Conservation (phyloP, 2,888 invertebrate species). For the Catocala fraxini region DNA sequence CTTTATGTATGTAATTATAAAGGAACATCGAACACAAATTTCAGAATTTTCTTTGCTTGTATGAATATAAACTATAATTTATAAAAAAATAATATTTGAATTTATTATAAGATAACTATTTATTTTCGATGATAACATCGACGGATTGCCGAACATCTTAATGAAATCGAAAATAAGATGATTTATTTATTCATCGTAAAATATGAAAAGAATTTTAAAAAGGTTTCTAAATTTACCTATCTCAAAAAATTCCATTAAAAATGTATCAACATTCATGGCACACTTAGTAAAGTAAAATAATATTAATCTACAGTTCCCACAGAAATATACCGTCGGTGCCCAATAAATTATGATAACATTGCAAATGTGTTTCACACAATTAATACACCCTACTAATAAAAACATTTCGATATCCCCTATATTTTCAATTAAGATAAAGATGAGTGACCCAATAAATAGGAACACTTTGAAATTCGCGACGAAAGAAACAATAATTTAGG, state of each 20-base stretch:
- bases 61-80: no score
- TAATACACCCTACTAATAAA: constrained; percentile 60
- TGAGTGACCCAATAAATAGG: constrained; percentile 59
- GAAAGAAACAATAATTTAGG: constrained; percentile 65
- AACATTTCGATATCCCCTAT: constrained; percentile 59
- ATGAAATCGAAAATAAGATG: no score
- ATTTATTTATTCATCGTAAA: no score
- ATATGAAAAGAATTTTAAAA: background rate
- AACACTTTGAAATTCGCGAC: constrained; percentile 60
- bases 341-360: constrained; percentile 73
- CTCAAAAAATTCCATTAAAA: constrained; percentile 10
- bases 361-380: constrained; percentile 74
- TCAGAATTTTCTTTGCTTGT: no score
- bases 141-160: no score
- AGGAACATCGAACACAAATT: no score
- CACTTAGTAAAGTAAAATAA: background rate
- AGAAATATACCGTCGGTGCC: constrained; percentile 64
- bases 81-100: no score
- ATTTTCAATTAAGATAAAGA: constrained; percentile 78
- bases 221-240: constrained; percentile 3
- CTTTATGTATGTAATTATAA: no score
- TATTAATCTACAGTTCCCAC: constrained; percentile 72
- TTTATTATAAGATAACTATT: no score
- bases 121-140: no score
- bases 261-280: background rate